phyloP scores from a whole-genome alignment of 2,113 vertebrate genomes.

The Eurystomus gularis region DNA sequence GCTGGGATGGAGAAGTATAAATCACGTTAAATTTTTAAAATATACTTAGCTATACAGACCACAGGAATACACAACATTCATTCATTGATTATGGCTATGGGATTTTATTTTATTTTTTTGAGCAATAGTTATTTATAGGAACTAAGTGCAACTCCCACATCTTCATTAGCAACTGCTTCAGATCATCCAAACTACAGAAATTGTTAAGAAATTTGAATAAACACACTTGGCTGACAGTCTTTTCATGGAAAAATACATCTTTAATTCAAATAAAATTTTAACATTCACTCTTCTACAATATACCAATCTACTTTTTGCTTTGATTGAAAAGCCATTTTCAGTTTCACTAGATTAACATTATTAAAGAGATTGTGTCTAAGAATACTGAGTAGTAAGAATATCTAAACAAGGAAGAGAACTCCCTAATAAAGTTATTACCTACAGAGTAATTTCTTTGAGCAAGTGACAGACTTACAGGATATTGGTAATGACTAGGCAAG shows the following conservation, averaged over 20 bases:
- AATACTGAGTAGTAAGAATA: background rate
- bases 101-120: background rate
- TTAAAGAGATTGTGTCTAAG: background rate
- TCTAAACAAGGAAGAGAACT: background rate
- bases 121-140: background rate
- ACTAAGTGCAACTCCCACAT: background rate
- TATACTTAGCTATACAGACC: constrained; percentile 16
- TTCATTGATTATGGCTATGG: background rate
- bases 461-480: background rate
- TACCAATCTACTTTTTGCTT: background rate
- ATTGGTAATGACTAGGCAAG: background rate
- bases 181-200: background rate
- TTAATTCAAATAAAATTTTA: constrained; percentile 1
- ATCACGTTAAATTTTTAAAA: constrained; percentile 37
- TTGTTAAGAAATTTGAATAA: background rate
- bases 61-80: background rate
- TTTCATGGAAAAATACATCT: background rate
- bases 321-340: background rate
- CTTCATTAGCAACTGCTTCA: constrained; percentile 24
- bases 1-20: constrained; percentile 42
- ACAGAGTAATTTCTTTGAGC: background rate
- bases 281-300: background rate
- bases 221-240: background rate
- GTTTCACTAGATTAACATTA: background rate
- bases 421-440: background rate